These are phyloP conservation scores for Eudasyphora cyanicolor DNA, from an alignment of 2,888 invertebrate genomes.

Conservation along the genomic window DNA sequence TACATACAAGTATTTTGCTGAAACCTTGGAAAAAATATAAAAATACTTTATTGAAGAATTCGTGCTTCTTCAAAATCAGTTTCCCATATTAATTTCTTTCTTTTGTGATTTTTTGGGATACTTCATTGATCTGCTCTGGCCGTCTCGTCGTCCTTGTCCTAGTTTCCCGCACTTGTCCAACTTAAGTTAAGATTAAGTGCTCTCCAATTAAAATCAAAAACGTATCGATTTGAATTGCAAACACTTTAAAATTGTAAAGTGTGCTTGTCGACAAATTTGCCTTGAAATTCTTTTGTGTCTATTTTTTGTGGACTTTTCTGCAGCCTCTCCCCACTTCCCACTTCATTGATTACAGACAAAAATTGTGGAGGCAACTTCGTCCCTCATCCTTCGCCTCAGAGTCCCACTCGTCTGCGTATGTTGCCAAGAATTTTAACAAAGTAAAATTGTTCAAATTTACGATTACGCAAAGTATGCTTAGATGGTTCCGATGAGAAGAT, in stretches of 20 bases:
- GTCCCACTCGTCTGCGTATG: too few relatives aligned
- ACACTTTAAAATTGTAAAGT: slow-evolving; percentile 25
- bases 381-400: too few relatives aligned
- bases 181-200: background rate
- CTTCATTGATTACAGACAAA: too few relatives aligned
- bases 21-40: too few relatives aligned
- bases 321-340: background rate
- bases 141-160: slow-evolving; percentile 1
- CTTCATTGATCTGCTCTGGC: too few relatives aligned
- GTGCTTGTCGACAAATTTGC: background rate
- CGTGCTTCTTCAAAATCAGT: too few relatives aligned
- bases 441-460: background rate
- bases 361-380: too few relatives aligned
- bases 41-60: too few relatives aligned
- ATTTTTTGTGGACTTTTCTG: too few relatives aligned
- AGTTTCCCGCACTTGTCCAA: background rate
- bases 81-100: too few relatives aligned
- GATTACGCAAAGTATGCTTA: background rate
- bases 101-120: too few relatives aligned
- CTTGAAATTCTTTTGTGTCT: background rate
- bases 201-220: slow-evolving; percentile 43
- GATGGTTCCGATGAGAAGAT: background rate
- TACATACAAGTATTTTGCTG: too few relatives aligned
- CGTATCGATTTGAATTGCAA: slow-evolving; percentile 51
- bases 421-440: background rate